Conservation (phyloP, 2,113 vertebrate genomes). For the Sprattus sprattus region DNA sequence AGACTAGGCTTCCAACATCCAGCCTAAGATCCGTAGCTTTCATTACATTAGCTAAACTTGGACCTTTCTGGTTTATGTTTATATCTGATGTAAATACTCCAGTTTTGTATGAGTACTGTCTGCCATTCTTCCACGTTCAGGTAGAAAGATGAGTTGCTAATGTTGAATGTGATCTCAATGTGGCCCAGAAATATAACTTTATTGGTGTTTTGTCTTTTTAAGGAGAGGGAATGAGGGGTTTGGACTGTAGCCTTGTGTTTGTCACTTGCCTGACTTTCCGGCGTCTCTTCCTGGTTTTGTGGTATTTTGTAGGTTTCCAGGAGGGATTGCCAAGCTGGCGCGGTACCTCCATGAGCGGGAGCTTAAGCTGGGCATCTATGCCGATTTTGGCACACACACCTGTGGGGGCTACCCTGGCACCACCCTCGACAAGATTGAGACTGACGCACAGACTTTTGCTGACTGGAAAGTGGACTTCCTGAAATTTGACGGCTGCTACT, state of each 20-base stretch:
- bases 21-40: no score
- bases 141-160: no score
- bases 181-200: no score
- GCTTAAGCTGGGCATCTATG: slow-evolving; percentile 91
- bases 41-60: no score
- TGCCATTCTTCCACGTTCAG: no score
- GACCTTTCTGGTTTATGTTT: no score
- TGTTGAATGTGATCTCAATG: no score
- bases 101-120: no score
- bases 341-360: slow-evolving; percentile 86
- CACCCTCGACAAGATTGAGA: slow-evolving; percentile 72
- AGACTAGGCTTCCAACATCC: no score
- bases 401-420: slow-evolving; percentile 88
- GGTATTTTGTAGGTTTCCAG: slow-evolving; percentile 74
- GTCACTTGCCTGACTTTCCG: not conserved
- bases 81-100: no score
- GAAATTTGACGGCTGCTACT: slow-evolving; percentile 91
- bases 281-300: not conserved
- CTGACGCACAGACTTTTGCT: slow-evolving; percentile 85
- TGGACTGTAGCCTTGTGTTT: not conserved
- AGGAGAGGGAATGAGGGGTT: not conserved
- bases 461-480: slow-evolving; percentile 93
- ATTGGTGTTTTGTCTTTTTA: no score
- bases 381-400: slow-evolving; percentile 82
- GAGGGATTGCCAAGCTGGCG: slow-evolving; percentile 81